Evolutionary conservation across 2,113 vertebrate genomes (phyloP), one percentile per base, ranked within the genome.

Genomic region (Microcebus tavaratra): DNA sequence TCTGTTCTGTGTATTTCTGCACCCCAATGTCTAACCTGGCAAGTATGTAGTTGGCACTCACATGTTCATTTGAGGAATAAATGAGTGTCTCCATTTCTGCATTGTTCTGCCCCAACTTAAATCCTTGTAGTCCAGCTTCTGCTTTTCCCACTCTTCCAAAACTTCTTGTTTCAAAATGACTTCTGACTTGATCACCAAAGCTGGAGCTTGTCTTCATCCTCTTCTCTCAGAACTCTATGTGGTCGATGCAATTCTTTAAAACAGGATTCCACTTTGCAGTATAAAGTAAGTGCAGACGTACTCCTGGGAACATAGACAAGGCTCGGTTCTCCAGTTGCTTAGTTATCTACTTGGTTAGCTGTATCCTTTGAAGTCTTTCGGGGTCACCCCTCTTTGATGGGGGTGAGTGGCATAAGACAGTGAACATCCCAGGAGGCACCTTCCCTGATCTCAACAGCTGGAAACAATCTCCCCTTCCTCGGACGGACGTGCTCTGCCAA

Each of bases 341-440:
- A 57, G 87, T 39, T 95, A 61, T 90, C 91, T 78, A 48, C 59
- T 94, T 53, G 36, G 78, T 93, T 84, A 67, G 15, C 70, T 39
- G 65, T 10, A 18, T 39, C 55, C 84, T 97, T 93, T 91, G 87
- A 95, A 95, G 91, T 94, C 61, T 42, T 83, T 48, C 0, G 15
- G 96, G 94, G 96, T 96, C 90, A 75, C 65, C 75, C 78, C 55
- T 89, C 93, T 88, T 92, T 68, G 85, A 82, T 92, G 90, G 80
- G 90, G 90, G 87, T 91, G 90, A 95, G 90, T 67, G 73, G 83
- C 67, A 83, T 72, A 72, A 91, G 94, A 97, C 94, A 80, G 65
- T 70, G 84, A 89, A 88, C 82, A 73, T 92, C 88, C 91, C 31
- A 1, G 78, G 65, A 92, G 55, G 45, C 81, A 72, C 25, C 93